Evolutionary conservation across 2,797 vertebrate species (phyloP), one percentile per base, ranked within the genome.

Genomic region (Sebastes melanostomus): DNA sequence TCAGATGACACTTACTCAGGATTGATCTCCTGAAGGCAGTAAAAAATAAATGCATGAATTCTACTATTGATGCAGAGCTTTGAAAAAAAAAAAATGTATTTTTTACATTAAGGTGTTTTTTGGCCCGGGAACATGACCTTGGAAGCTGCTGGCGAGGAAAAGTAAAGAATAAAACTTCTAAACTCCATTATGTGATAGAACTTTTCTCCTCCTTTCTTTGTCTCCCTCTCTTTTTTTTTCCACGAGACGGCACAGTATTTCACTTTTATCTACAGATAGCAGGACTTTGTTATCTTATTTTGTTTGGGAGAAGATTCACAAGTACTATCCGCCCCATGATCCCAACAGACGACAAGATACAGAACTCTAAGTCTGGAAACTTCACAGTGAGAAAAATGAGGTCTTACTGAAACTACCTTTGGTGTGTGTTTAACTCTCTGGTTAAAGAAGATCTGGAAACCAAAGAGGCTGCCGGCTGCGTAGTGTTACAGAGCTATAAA

Each of bases 261-360:
- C 93, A 94, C 93, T 94, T 96, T 96, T 96, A 95, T 96, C 95
- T 95, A 72, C 93, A 91, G 92, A 95, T 94, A 95, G 92, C 93
- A 95, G 93, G 92, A 94, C 92, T 94, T 92, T 90, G 92, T 95
- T 96, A 95, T 96, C 94, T 94, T 94, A 93, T 93, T 93, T 94
- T 93, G 92, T 95, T 93, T 92, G 86, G 92, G 81, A 88, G 71
- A 94, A 92, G 87, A 91, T 93, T 94, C 89, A 85, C 90, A 93
- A 86, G 90, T 86, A 87, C 91, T 89, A 91, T 91, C 89, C 88
- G 82, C 85, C 83, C 87, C 88, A 68, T 87, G 90, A 94, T 95
- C 94, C 95, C 93, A 90, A 89, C 84, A 93, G 93, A 93, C 88
- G 84, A 85, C 86, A 86, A 95, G 94, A 96, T 95, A 94, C 91